A percentile compares a stretch with the other conserved stretches of the same genome.
Evolutionary conservation across 2,113 vertebrate genomes (phyloP).

Genomic region (Cyprinodon tularosa): DNA sequence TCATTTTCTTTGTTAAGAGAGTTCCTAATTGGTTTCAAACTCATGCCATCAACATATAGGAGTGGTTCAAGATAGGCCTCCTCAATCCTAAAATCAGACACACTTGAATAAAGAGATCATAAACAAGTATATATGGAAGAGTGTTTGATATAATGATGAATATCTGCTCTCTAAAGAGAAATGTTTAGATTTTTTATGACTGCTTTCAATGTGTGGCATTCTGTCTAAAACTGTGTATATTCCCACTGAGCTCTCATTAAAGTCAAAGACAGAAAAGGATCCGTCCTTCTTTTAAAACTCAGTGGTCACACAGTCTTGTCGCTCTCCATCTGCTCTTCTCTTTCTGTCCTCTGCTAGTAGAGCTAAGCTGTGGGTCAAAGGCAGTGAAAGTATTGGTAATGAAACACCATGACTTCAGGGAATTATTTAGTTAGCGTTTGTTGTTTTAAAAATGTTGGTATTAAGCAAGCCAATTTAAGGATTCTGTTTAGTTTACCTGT

Average conservation of each 20-base stretch:
- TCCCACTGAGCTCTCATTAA: constrained; percentile 68
- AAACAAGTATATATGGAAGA: constrained; percentile 57
- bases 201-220: constrained; percentile 60
- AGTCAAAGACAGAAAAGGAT: constrained; percentile 46
- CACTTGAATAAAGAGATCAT: constrained; percentile 46
- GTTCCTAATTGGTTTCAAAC: constrained; percentile 61
- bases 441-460: constrained; percentile 43
- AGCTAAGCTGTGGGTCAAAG: constrained; percentile 33
- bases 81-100: constrained; percentile 22
- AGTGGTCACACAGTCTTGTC: constrained; percentile 27
- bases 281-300: constrained; percentile 30
- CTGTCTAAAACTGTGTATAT: constrained; percentile 41
- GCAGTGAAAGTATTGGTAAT: constrained; percentile 60
- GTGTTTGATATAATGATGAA: constrained; percentile 69
- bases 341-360: neutral
- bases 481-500: neutral
- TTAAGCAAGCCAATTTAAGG: constrained; percentile 29
- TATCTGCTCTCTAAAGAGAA: constrained; percentile 54
- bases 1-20: constrained; percentile 26
- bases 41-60: constrained; percentile 48
- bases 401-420: constrained; percentile 55
- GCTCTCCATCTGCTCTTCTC: constrained; percentile 16
- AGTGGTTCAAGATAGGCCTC: constrained; percentile 55
- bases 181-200: constrained; percentile 45
- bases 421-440: constrained; percentile 49